These are phyloP conservation scores for Cyanoramphus novaezelandiae DNA, from an alignment of 2,113 vertebrate genomes.

Conservation along the genomic window DNA sequence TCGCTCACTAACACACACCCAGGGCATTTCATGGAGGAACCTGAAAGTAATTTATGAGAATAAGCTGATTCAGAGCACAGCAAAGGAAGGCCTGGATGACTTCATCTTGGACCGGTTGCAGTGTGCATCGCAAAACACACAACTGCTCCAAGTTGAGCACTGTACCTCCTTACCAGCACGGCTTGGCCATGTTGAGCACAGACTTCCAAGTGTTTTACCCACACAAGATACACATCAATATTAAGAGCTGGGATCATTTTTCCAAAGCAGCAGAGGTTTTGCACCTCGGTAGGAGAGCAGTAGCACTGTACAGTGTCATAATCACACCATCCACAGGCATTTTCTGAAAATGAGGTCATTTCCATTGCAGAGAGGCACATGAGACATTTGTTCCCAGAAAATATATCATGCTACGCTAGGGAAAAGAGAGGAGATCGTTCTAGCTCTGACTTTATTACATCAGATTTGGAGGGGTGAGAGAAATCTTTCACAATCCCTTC, in stretches of 20 bases:
- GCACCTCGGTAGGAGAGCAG: neutral
- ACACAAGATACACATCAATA: rapidly evolving
- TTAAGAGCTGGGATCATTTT: rapidly evolving
- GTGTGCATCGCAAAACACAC: neutral
- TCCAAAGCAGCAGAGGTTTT: neutral
- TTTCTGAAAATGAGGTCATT: slow-evolving; percentile 33
- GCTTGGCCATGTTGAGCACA: neutral
- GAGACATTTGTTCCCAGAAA: slow-evolving; percentile 29
- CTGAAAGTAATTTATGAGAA: neutral
- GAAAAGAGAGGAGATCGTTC: neutral
- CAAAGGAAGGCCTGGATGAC: neutral
- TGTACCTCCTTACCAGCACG: rapidly evolving
- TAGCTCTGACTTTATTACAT: neutral
- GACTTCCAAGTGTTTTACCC: neutral
- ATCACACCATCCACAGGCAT: neutral
- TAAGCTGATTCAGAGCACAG: neutral
- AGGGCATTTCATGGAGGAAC: neutral
- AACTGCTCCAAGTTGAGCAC: neutral
- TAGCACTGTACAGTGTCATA: neutral
- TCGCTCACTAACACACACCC: neutral
- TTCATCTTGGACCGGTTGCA: neutral
- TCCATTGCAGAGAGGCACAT: neutral
- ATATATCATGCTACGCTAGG: neutral
- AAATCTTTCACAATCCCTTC: neutral
- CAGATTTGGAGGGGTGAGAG: neutral